Evolutionary conservation across 2,797 vertebrate genomes (phyloP).

Genomic region (Sarcoramphus papa): DNA sequence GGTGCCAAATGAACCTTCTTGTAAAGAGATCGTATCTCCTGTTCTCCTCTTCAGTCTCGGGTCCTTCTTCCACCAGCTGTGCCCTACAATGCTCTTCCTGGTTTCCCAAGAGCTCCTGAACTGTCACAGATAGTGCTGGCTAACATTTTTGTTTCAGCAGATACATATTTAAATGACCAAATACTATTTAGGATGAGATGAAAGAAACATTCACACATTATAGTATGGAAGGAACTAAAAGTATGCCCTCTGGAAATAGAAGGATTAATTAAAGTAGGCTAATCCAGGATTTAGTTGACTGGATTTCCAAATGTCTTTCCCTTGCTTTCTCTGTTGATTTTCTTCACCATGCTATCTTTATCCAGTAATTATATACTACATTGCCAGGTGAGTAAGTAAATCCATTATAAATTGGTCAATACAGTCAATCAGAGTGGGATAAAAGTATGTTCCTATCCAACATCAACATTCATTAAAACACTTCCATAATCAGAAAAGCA

Average conservation of each 20-base stretch:
- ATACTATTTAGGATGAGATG: neutral
- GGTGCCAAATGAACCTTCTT: neutral
- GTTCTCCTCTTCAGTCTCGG: neutral
- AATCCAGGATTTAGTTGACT: slow-evolving; percentile 61
- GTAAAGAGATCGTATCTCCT: neutral
- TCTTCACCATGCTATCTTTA: slow-evolving; percentile 35
- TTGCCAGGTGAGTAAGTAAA: neutral
- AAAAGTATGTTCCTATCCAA: neutral
- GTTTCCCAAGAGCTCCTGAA: neutral
- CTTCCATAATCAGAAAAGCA: neutral
- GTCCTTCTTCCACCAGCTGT: neutral
- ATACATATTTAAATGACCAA: neutral
- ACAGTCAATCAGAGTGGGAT: neutral
- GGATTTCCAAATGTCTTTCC: slow-evolving; percentile 46
- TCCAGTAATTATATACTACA: neutral
- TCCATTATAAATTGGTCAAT: neutral
- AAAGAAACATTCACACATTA: neutral
- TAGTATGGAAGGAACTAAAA: slow-evolving; percentile 17
- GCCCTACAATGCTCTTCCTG: neutral
- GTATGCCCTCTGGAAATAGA: slow-evolving; percentile 48
- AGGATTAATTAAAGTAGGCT: slow-evolving; percentile 61
- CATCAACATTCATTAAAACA: neutral
- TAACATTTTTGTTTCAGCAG: neutral
- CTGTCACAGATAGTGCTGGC: neutral
- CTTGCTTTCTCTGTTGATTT: slow-evolving; percentile 51